These are phyloP conservation scores for Epistrophella euchroma DNA, from an alignment of 2,888 invertebrate species.

Conservation along the genomic window DNA sequence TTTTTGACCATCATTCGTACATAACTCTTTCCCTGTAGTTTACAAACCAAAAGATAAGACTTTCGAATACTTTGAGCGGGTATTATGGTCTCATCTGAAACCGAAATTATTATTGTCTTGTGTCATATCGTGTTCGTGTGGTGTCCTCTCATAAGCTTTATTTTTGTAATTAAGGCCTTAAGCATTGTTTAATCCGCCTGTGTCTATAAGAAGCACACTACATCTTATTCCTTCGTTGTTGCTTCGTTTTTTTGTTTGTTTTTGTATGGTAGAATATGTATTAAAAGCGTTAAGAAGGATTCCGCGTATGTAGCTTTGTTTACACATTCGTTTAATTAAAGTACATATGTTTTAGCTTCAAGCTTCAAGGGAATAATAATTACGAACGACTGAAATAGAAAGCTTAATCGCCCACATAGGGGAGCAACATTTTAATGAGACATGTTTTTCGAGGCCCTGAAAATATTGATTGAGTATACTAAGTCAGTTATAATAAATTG, in stretches of 20 bases:
- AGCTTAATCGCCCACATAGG: constrained; percentile 36
- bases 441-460: constrained; percentile 36
- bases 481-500: not conserved
- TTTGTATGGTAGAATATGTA: not conserved
- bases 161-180: too few species aligned
- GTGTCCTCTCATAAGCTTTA: not conserved
- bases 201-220: not conserved
- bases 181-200: not conserved
- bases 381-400: constrained; percentile 21
- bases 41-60: too few species aligned
- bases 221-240: not conserved
- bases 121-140: too few species aligned
- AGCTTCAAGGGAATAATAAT: not conserved
- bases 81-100: too few species aligned
- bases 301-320: not conserved
- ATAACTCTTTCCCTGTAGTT: too few species aligned
- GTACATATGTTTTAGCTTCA: not conserved
- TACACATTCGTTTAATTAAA: constrained; percentile 35
- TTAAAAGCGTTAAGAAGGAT: constrained; percentile 8
- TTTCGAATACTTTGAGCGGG: too few species aligned
- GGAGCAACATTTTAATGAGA: constrained; percentile 36
- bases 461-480: constrained; percentile 59
- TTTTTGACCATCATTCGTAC: too few species aligned
- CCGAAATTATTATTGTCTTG: too few species aligned
- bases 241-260: not conserved